Conservation (phyloP, 2,113 vertebrate species). For the Dissostichus mawsoni region DNA sequence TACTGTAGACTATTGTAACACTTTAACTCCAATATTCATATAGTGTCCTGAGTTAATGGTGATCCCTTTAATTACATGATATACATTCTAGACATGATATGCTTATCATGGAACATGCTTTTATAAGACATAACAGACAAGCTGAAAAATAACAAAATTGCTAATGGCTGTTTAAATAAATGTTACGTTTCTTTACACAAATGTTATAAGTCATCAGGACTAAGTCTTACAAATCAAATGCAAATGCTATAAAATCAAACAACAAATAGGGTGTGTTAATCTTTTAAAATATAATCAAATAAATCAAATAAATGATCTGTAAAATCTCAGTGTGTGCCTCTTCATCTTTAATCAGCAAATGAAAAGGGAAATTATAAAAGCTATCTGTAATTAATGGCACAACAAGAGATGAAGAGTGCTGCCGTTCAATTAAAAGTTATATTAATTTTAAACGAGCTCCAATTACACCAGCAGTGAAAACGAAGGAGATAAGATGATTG, state of each 20-base stretch:
- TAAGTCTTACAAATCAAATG: not conserved
- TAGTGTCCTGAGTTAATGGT: too few species aligned
- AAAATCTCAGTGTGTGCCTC: constrained; percentile 35
- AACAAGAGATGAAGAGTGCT: constrained; percentile 69
- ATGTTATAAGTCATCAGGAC: constrained; percentile 26
- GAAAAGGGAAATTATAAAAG: constrained; percentile 66
- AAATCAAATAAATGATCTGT: constrained; percentile 38
- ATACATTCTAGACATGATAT: not conserved
- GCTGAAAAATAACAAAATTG: not conserved
- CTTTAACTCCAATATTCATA: too few species aligned
- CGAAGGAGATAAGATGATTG: constrained; percentile 77
- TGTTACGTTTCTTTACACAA: not conserved
- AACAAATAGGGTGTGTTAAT: not conserved
- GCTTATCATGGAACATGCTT: too few species aligned
- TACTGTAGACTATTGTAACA: too few species aligned
- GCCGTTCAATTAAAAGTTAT: constrained; percentile 80
- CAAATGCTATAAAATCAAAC: constrained; percentile 18
- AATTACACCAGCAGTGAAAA: constrained; percentile 78
- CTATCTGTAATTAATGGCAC: constrained; percentile 72
- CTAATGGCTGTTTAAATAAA: not conserved
- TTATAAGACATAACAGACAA: too few species aligned
- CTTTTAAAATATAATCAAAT: constrained; percentile 43
- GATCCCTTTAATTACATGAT: too few species aligned
- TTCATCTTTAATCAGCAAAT: constrained; percentile 65
- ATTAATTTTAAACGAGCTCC: constrained; percentile 84